Base-by-base conservation (phyloP, 2,113 vertebrate species). In the Dicentrarchus labrax region DNA sequence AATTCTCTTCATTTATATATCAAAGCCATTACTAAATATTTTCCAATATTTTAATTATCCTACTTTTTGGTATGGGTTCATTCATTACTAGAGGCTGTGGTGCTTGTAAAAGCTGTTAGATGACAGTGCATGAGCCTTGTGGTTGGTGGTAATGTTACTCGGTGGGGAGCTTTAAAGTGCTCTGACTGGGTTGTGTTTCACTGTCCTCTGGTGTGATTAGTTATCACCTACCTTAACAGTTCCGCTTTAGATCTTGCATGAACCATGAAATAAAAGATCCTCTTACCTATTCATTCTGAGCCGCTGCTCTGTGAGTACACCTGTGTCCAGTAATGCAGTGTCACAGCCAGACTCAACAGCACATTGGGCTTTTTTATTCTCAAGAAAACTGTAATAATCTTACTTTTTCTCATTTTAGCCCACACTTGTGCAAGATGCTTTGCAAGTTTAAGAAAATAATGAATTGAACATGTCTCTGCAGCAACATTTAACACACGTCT, bases 171-270 rank as follows among this genome's bases (percentile, higher is more conserved):
- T 76, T 51, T 81, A 60, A 64, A 19, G 22, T 8, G 70, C 61
- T 71, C 47, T 71, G 48, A n/a, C 51, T 84, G 68, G 77, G 67
- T 87, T 91, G 70, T 72, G 75, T 91, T 89, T 90, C 92, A 88
- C 76, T 67, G 68, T 88, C 64, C 75, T 86, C n/a, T 4, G 45
- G 71, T 82, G 84, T 88, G 41, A 83, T 90, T 81, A 86, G 76
- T 89, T 87, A 74, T 84, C 75, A 86, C 71, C 82, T 48, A 39
- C 77, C 38, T 71, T 51, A 74, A 80, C 72, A 81, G 83, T 72
- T 90, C 62, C 43, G 43, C 71, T 62, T 69, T 68, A 71, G 60
- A 83, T 78, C 5, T 30, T 47, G 19, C 68, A 62, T 65, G 59
- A 83, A 64, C 54, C 76, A 68, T 91, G 73, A 80, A 82, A 82